phyloP scores from a whole-genome alignment of 2,888 invertebrate species.

The Tenthredo amoena region DNA sequence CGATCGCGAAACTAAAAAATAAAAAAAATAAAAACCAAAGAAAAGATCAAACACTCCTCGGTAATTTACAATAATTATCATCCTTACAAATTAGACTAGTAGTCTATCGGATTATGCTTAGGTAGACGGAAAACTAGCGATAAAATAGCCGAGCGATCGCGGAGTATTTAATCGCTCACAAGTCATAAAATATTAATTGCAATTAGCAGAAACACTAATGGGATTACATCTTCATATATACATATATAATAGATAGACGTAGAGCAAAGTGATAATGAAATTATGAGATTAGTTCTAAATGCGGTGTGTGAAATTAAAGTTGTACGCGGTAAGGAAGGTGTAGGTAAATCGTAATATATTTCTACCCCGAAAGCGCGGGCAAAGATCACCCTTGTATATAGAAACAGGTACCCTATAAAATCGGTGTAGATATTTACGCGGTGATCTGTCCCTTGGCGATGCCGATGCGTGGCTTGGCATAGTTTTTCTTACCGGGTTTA shows the following conservation, averaged over 20 bases:
- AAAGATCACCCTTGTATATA: not conserved
- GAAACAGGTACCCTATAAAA: not conserved
- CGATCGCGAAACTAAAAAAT: not conserved
- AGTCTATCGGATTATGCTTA: not conserved
- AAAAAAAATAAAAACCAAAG: not conserved
- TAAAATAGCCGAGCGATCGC: not conserved
- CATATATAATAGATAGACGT: not conserved
- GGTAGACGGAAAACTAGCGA: not conserved
- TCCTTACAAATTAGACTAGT: not conserved
- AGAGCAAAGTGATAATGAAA: not conserved
- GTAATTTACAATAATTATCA: not conserved
- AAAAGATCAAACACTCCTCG: not conserved
- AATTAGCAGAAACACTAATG: not conserved
- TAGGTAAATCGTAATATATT: not conserved
- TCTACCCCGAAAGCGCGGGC: no score
- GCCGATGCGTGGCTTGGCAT: not conserved
- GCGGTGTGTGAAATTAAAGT: not conserved
- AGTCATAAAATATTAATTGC: slow-evolving; percentile 3
- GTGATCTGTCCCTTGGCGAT: slow-evolving; percentile 27
- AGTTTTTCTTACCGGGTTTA: not conserved
- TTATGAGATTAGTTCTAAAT: not conserved
- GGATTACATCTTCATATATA: not conserved
- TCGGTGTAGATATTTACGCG: slow-evolving; percentile 22
- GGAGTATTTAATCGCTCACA: not conserved
- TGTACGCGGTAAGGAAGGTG: not conserved